A percentile compares a stretch with the other conserved stretches of the same genome.
Conservation (phyloP, 1,140 invertebrate genomes). For the Euglossa dilemma region DNA sequence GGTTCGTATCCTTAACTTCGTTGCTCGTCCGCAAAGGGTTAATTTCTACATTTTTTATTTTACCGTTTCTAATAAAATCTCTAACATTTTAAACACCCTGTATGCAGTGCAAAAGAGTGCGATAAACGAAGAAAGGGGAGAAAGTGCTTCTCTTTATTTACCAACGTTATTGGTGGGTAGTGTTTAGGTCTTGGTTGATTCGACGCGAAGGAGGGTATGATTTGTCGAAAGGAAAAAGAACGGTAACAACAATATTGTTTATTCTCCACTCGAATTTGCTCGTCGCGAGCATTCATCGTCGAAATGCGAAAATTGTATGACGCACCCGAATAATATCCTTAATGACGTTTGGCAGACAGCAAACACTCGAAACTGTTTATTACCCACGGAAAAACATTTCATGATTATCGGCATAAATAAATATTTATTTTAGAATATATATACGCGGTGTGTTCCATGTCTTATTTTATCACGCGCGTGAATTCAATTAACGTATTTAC, state of each 20-base stretch:
- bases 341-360: not conserved
- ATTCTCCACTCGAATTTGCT: not conserved
- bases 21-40: too few species aligned
- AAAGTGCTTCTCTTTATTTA: too few species aligned
- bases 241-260: not conserved
- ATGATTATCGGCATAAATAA: constrained; percentile 11
- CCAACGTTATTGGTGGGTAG: too few species aligned
- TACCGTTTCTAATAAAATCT: too few species aligned
- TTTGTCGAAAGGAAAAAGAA: not conserved
- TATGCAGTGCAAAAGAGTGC: too few species aligned
- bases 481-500: constrained; percentile 9
- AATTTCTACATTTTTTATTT: too few species aligned
- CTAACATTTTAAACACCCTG: too few species aligned
- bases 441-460: not conserved
- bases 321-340: not conserved
- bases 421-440: constrained; percentile 16
- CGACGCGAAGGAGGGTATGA: too few species aligned
- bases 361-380: constrained; percentile 27
- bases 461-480: not conserved
- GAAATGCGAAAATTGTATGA: not conserved
- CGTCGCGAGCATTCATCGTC: not conserved
- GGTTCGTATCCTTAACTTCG: too few species aligned
- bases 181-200: too few species aligned
- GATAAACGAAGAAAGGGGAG: too few species aligned
- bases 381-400: constrained; percentile 13